phyloP scores from a whole-genome alignment of 1,140 invertebrate species.

The Ceratina calcarata region DNA sequence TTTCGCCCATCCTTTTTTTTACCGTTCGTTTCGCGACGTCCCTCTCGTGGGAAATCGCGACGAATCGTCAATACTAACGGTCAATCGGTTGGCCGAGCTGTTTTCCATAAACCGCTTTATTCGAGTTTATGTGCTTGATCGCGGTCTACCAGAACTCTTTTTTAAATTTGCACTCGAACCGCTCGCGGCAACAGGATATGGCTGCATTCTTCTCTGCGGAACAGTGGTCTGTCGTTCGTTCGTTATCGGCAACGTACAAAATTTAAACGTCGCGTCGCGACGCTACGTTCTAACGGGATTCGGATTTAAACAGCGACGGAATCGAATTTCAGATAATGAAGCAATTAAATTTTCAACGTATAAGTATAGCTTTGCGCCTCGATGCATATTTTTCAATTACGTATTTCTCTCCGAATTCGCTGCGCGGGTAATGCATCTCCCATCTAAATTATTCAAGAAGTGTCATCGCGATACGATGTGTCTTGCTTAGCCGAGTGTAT shows the following conservation, averaged over 20 bases:
- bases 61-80: slow-evolving; percentile 53
- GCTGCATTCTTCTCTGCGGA: slow-evolving; percentile 1
- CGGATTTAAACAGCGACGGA: background rate
- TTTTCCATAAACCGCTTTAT: slow-evolving; percentile 52
- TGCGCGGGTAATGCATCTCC: too few species aligned
- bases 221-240: too few species aligned
- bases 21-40: background rate
- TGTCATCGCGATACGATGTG: background rate
- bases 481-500: background rate
- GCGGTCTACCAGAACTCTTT: slow-evolving; percentile 44
- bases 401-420: too few species aligned
- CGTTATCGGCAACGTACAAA: background rate
- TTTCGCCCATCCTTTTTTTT: background rate
- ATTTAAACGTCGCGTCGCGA: background rate
- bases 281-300: too few species aligned
- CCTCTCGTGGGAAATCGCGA: slow-evolving; percentile 62
- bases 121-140: slow-evolving; percentile 47
- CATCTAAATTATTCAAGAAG: background rate
- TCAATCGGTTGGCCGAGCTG: slow-evolving; percentile 38
- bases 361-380: too few species aligned
- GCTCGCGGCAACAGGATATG: slow-evolving; percentile 6
- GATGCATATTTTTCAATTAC: background rate
- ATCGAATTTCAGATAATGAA: background rate
- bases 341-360: background rate
- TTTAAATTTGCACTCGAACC: slow-evolving; percentile 14